Conservation (phyloP, 1,140 invertebrate genomes). For the Thrips palmi region DNA sequence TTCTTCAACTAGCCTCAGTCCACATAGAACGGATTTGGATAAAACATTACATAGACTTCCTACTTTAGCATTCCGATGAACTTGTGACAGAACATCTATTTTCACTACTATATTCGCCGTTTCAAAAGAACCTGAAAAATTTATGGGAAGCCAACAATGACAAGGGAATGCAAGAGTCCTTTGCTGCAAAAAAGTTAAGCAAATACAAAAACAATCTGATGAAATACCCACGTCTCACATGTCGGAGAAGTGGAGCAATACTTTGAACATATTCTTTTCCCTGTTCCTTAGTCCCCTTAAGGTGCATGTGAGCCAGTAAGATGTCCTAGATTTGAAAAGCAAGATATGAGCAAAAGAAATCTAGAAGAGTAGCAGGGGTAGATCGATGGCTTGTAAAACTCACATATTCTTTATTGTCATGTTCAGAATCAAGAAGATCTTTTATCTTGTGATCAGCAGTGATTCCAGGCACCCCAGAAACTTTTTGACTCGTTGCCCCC, state of each 20-base stretch:
- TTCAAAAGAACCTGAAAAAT: constrained; percentile 25
- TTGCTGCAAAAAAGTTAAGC: constrained; percentile 14
- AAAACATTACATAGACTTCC: constrained; percentile 46
- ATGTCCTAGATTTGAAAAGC: constrained; percentile 24
- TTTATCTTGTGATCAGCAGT: constrained; percentile 34
- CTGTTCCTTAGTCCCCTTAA: constrained; percentile 24
- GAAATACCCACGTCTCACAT: constrained; percentile 25
- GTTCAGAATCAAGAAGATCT: too few relatives aligned
- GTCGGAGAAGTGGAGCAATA: constrained; percentile 29
- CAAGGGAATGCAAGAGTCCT: too few relatives aligned
- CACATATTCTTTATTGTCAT: too few relatives aligned
- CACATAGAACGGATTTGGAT: constrained; percentile 49
- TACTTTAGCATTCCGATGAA: constrained; percentile 39
- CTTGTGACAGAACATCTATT: constrained; percentile 49
- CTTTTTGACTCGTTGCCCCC: constrained; percentile 25
- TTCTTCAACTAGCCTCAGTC: constrained; percentile 39
- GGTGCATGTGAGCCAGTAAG: constrained; percentile 25
- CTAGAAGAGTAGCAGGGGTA: constrained; percentile 20
- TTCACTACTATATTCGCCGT: constrained; percentile 34
- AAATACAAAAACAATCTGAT: constrained; percentile 11
- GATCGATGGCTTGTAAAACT: too few relatives aligned
- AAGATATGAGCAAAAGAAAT: constrained; percentile 21
- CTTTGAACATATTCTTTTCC: constrained; percentile 19
- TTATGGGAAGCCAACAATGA: too few relatives aligned
- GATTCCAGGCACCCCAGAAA: constrained; percentile 29